Conservation (phyloP, 2,797 vertebrate species). For the Phoebastria nigripes region DNA sequence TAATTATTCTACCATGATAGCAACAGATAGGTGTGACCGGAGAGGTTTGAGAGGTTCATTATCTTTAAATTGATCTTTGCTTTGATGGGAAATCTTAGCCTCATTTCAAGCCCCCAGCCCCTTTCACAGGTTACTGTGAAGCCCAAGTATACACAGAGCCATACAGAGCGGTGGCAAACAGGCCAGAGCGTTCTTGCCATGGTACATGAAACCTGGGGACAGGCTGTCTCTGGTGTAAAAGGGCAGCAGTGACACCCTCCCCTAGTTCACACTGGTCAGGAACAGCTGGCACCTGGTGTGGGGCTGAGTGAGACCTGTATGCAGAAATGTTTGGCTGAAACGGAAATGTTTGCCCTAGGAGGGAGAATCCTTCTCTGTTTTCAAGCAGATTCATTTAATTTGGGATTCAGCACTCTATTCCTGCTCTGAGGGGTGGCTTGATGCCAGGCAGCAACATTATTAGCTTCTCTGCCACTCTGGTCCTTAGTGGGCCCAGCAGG, state of each 20-base stretch:
- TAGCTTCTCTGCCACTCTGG: not conserved
- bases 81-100: not conserved
- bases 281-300: not conserved
- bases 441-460: not conserved
- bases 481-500: not conserved
- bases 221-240: not conserved
- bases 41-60: not conserved
- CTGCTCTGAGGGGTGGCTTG: not conserved
- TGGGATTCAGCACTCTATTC: not conserved
- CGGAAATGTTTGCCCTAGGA: not conserved
- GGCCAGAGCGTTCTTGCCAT: rapidly evolving
- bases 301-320: not conserved
- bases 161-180: not conserved
- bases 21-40: not conserved
- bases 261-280: not conserved
- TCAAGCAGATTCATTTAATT: not conserved
- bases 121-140: not conserved
- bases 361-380: not conserved
- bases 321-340: not conserved
- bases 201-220: not conserved
- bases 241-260: not conserved
- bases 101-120: not conserved
- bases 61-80: not conserved
- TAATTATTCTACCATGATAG: not conserved
- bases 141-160: not conserved